These are phyloP conservation scores for Eurystomus gularis DNA, from an alignment of 2,113 vertebrate genomes.

Conservation along the genomic window DNA sequence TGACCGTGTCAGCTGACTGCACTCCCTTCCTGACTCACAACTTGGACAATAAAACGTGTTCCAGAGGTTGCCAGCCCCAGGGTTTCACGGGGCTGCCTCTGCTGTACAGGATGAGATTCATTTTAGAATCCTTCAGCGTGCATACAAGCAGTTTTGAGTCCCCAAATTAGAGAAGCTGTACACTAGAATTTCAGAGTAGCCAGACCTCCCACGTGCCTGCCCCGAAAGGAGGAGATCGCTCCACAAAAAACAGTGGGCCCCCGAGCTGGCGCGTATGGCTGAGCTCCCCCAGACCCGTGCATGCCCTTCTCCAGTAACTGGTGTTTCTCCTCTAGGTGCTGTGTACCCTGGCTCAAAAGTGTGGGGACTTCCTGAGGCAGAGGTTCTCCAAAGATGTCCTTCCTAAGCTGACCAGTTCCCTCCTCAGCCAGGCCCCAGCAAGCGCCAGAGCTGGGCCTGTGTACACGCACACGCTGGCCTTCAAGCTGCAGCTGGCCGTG, in stretches of 20 bases:
- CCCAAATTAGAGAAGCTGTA: background rate
- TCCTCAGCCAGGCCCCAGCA: conserved; percentile 82
- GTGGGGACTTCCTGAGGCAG: conserved; percentile 87
- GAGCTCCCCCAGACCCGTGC: background rate
- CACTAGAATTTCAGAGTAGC: background rate
- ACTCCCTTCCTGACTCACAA: background rate
- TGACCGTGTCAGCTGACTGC: background rate
- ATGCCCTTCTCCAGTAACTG: background rate
- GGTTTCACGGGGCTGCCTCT: background rate
- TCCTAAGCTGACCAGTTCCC: conserved; percentile 81
- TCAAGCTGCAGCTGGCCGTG: conserved; percentile 90
- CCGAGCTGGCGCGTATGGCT: background rate
- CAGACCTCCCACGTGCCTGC: background rate
- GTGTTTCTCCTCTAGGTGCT: conserved; percentile 79
- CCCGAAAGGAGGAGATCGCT: background rate
- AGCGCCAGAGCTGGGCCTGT: conserved; percentile 85
- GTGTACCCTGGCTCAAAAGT: conserved; percentile 80
- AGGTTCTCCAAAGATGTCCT: conserved; percentile 90
- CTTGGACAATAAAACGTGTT: background rate
- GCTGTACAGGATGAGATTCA: background rate
- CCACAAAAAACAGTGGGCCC: background rate
- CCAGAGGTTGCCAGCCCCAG: background rate
- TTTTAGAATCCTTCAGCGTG: background rate
- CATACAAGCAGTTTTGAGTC: background rate
- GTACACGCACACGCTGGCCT: conserved; percentile 87